Evolutionary conservation across 2,113 vertebrate genomes (phyloP), one percentile per base, ranked within the genome.

Genomic region (Coptodon bakossiorum): DNA sequence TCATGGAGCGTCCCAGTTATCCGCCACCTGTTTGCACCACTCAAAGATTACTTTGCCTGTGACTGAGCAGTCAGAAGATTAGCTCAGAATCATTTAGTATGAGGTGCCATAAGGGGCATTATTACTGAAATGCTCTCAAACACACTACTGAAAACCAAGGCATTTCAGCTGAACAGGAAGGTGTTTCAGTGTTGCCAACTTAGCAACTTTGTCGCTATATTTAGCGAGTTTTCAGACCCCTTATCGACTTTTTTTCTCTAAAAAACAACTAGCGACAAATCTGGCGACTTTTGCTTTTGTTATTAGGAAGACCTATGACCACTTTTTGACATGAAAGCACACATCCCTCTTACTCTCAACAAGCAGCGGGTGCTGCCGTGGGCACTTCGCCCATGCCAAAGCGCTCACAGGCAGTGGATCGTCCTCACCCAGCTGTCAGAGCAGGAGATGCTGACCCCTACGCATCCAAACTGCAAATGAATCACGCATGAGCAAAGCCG

Each of bases 41-140:
- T 99, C 95, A 99, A 99, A 98, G 98, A 99, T 93, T 99, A 99
- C 95, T 99, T 99, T 88, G 98, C 98, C 96, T 99, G 98, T 91
- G 97, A 97, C 83, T 99, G 98, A 97, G 94, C 85, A 14, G 63
- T 86, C 84, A 76, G 83, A 94, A 88, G 90, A 85, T 61, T 79
- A 80, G 56, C 81, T 83, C 83, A 8, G 57, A 87, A 83, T 86
- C 90, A 68, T 68, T 38, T 66, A 66, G 59, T 36, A 63, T 63
- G 59, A 63, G 34, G 16, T 63, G 59, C 29, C 3, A 1, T 63
- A 36, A 63, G 59, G 59, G 59, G 16, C 29, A 63, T 63, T 63
- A 63, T 36, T 63, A 63, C 59, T 63, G 59, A 36, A 63, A 63
- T 0, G 6, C 31, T 63, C 59, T 63, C 16, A 63, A 1, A 36